phyloP scores from a whole-genome alignment of 1,140 invertebrate species.

The Meloidogyne hapla region DNA sequence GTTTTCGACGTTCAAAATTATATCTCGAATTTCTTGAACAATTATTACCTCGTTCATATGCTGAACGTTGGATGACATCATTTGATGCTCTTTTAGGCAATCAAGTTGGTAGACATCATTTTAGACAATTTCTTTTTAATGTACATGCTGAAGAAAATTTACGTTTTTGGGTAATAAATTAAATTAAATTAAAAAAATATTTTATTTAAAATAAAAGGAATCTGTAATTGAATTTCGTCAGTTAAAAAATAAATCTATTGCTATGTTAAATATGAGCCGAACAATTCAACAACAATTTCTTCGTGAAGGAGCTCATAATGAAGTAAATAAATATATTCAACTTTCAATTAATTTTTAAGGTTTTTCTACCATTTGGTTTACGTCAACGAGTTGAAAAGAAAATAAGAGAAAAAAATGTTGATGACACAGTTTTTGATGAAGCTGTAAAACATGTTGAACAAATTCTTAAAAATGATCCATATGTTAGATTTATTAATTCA shows the following conservation, averaged over 20 bases:
- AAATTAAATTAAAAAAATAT: neutral
- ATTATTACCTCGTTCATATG: constrained; percentile 54
- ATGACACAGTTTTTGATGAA: constrained; percentile 61
- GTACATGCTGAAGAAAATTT: constrained; percentile 63
- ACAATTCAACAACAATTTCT: constrained; percentile 58
- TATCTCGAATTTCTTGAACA: constrained; percentile 56
- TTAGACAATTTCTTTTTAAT: constrained; percentile 58
- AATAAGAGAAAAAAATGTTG: constrained; percentile 60
- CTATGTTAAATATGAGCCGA: constrained; percentile 60
- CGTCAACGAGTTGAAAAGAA: constrained; percentile 55
- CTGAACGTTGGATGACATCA: constrained; percentile 55
- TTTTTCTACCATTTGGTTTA: constrained; percentile 60
- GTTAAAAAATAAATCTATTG: constrained; percentile 52
- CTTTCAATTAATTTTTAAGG: constrained; percentile 38
- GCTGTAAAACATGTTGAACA: constrained; percentile 63
- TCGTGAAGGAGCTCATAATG: constrained; percentile 59
- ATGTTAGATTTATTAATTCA: constrained; percentile 61
- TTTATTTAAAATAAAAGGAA: constrained; percentile 8
- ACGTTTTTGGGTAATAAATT: constrained; percentile 63
- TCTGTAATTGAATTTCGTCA: constrained; percentile 42
- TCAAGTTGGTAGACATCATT: constrained; percentile 63
- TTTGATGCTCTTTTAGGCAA: constrained; percentile 62
- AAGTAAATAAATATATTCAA: constrained; percentile 36
- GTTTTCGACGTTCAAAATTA: constrained; percentile 58
- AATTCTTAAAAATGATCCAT: constrained; percentile 55